phyloP scores from a whole-genome alignment of 2,888 invertebrate species.

The Ophion costatus region DNA sequence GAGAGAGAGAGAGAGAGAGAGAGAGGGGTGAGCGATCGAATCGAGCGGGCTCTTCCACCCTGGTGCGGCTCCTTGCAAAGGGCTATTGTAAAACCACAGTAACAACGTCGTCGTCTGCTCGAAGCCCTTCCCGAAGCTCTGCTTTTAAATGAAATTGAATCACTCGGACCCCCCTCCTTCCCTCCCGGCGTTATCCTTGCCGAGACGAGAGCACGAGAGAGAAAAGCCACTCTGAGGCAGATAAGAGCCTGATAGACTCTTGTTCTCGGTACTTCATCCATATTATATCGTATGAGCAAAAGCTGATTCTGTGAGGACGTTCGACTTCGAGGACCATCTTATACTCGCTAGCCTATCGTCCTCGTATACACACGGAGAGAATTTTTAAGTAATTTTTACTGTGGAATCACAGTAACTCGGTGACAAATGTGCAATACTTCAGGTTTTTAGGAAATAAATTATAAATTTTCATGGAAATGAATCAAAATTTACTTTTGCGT shows the following conservation, averaged over 20 bases:
- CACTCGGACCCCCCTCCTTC: constrained; percentile 46
- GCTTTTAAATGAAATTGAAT: constrained; percentile 68
- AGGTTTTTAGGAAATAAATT: too few relatives aligned
- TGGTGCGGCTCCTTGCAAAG: constrained; percentile 47
- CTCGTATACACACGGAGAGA: too few relatives aligned
- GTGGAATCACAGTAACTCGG: too few relatives aligned
- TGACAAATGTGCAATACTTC: too few relatives aligned
- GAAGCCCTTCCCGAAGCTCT: constrained; percentile 57
- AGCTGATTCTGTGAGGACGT: too few relatives aligned
- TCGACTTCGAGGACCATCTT: too few relatives aligned
- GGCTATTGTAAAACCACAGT: constrained; percentile 59
- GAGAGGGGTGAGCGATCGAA: constrained; percentile 18
- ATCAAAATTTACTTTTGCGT: too few relatives aligned
- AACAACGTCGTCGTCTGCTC: constrained; percentile 48
- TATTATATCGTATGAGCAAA: not conserved
- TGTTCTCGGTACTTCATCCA: not conserved
- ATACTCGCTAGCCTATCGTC: too few relatives aligned
- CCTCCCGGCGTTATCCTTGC: not conserved
- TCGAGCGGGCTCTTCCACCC: constrained; percentile 23
- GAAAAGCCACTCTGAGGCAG: constrained; percentile 34
- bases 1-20: constrained; percentile 6
- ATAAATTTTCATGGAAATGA: too few relatives aligned
- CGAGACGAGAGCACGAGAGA: not conserved
- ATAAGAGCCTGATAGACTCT: constrained; percentile 35
- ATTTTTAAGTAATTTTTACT: too few relatives aligned